These are phyloP conservation scores for Netelia fuscicornis DNA, from an alignment of 2,888 invertebrate genomes.

Conservation along the genomic window DNA sequence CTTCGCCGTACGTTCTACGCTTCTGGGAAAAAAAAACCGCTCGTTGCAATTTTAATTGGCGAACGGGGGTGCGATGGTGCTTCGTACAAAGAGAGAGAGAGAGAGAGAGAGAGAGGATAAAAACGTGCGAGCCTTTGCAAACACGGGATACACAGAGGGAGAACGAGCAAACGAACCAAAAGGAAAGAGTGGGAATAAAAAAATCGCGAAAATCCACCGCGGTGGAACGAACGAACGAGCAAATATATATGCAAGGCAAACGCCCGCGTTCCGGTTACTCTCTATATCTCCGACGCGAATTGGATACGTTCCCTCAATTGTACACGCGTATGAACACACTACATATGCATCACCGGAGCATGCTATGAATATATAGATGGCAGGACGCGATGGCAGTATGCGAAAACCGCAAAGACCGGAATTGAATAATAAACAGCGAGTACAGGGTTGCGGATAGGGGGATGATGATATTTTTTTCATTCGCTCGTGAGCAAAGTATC, in stretches of 20 bases:
- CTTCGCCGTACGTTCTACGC: not conserved
- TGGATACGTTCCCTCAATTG: conserved; percentile 51
- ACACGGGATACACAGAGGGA: conserved; percentile 3
- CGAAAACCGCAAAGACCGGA: conserved; percentile 41
- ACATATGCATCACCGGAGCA: not conserved
- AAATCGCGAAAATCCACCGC: not conserved
- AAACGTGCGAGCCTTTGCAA: conserved; percentile 3
- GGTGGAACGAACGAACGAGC: conserved; percentile 27
- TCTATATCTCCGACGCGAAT: conserved; percentile 50
- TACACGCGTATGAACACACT: conserved; percentile 26
- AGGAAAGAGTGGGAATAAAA: not conserved
- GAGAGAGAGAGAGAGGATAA: not conserved
- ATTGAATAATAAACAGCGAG: conserved; percentile 56
- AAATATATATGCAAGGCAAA: conserved; percentile 42
- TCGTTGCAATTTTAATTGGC: conserved; percentile 40
- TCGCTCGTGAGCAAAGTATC: conserved; percentile 2
- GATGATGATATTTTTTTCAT: conserved; percentile 46
- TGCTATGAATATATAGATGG: conserved; percentile 25
- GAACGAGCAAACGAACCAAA: conserved; percentile 17
- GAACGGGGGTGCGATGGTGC: conserved; percentile 5
- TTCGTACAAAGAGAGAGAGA: not conserved
- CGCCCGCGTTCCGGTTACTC: conserved; percentile 8
- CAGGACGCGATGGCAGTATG: not conserved
- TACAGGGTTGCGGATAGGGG: not conserved
- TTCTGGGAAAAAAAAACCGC: not conserved